phyloP scores from a whole-genome alignment of 2,888 invertebrate species.

The Poecilobothrus nobilitatus region DNA sequence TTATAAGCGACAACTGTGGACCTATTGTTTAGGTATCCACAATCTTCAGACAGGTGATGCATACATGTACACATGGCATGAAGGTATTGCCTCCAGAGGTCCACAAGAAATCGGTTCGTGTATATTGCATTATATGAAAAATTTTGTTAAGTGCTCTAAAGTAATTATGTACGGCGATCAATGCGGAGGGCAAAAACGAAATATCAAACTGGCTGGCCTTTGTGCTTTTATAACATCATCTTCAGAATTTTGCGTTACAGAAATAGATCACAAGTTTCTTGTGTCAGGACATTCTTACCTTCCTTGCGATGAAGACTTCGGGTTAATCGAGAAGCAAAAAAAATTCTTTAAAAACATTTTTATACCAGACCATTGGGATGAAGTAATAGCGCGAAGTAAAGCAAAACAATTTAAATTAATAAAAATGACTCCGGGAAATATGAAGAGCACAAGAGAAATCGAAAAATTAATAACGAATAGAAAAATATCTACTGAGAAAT shows the following conservation, averaged over 20 bases:
- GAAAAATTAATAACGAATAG: conserved; percentile 21
- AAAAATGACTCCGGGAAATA: conserved; percentile 14
- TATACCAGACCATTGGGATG: conserved; percentile 19
- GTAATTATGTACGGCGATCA: conserved; percentile 18
- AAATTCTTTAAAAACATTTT: conserved; percentile 17
- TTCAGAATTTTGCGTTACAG: background rate
- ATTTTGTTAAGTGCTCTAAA: conserved; percentile 14
- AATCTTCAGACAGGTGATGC: background rate
- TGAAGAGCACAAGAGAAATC: conserved; percentile 17
- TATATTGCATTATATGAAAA: conserved; percentile 17
- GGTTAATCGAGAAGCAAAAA: background rate
- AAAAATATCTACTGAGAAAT: conserved; percentile 19
- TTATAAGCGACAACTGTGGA: conserved; percentile 20
- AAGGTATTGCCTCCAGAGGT: conserved; percentile 17
- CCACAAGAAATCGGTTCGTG: conserved; percentile 19
- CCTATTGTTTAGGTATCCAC: conserved; percentile 15
- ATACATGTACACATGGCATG: conserved; percentile 14
- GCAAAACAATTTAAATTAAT: conserved; percentile 20
- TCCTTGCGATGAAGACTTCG: conserved; percentile 17
- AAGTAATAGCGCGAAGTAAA: conserved; percentile 19
- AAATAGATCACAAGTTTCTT: conserved; percentile 18
- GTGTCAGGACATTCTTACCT: conserved; percentile 20
- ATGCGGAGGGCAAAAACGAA: conserved; percentile 20
- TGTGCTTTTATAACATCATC: conserved; percentile 16
- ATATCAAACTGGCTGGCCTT: conserved; percentile 19